A percentile compares a stretch with the other conserved stretches of the same genome.
Conservation (phyloP, 2,113 vertebrate genomes). For the Pandion haliaetus region DNA sequence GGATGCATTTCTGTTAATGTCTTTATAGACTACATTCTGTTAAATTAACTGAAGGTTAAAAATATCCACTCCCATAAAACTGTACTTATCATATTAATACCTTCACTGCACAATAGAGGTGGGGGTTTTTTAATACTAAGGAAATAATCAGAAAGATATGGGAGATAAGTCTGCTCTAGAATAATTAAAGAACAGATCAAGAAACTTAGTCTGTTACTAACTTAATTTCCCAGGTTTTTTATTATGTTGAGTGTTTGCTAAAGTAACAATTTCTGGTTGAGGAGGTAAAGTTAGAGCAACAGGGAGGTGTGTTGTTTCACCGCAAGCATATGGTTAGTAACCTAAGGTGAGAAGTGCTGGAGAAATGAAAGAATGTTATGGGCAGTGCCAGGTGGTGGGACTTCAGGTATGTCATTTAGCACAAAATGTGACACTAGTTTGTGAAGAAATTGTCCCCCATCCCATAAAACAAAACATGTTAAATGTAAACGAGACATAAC, state of each 20-base stretch:
- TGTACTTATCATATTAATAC: neutral
- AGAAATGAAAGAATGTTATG: neutral
- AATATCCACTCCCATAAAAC: neutral
- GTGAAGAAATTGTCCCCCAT: neutral
- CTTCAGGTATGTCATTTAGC: neutral
- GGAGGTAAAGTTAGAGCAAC: neutral
- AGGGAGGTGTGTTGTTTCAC: neutral
- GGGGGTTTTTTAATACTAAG: neutral
- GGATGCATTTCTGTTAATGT: neutral
- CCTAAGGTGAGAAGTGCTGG: neutral
- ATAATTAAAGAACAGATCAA: slow-evolving; percentile 31
- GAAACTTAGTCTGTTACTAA: slow-evolving; percentile 62
- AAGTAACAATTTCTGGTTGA: slow-evolving; percentile 27
- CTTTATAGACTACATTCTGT: neutral
- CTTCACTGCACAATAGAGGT: neutral
- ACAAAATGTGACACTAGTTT: neutral
- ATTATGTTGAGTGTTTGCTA: neutral
- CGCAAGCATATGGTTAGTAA: slow-evolving; percentile 45
- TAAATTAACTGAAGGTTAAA: neutral
- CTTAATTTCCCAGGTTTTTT: slow-evolving; percentile 28
- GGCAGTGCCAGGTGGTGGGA: neutral
- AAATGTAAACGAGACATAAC: neutral
- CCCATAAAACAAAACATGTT: neutral
- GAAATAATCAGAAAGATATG: slow-evolving; percentile 54
- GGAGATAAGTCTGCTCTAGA: neutral